Conservation (phyloP, 2,888 invertebrate species). For the Tinea semifulvella region DNA sequence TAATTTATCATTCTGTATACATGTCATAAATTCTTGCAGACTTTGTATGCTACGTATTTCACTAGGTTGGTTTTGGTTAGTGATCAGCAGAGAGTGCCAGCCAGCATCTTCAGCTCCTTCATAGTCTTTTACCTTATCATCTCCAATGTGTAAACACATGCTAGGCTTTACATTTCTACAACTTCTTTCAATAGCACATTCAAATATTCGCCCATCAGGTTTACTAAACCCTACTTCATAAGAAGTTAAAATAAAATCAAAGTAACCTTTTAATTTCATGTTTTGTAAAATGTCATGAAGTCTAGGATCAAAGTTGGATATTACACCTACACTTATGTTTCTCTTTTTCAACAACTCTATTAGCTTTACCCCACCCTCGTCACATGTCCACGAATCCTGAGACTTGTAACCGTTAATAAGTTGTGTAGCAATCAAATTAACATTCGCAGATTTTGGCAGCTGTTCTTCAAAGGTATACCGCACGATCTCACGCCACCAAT, state of each 20-base stretch:
- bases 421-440: constrained; percentile 56
- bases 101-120: constrained; percentile 77
- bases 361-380: constrained; percentile 72
- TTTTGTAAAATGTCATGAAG: constrained; percentile 73
- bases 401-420: constrained; percentile 78
- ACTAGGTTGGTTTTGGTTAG: constrained; percentile 19
- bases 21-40: constrained; percentile 14
- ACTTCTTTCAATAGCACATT: constrained; percentile 63
- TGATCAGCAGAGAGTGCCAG: constrained; percentile 72
- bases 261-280: constrained; percentile 72
- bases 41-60: constrained; percentile 12
- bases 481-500: constrained; percentile 85
- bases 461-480: constrained; percentile 69
- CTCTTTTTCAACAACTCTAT: constrained; percentile 65
- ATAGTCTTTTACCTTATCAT: constrained; percentile 80
- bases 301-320: constrained; percentile 91
- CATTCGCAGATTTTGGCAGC: constrained; percentile 31
- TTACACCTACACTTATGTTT: constrained; percentile 71
- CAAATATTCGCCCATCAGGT: constrained; percentile 78
- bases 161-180: constrained; percentile 50
- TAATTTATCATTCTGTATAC: constrained; percentile 16
- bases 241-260: constrained; percentile 84
- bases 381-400: constrained; percentile 76
- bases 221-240: constrained; percentile 79
- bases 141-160: constrained; percentile 85